Conservation (phyloP, 2,113 vertebrate species). For the Podarcis muralis region DNA sequence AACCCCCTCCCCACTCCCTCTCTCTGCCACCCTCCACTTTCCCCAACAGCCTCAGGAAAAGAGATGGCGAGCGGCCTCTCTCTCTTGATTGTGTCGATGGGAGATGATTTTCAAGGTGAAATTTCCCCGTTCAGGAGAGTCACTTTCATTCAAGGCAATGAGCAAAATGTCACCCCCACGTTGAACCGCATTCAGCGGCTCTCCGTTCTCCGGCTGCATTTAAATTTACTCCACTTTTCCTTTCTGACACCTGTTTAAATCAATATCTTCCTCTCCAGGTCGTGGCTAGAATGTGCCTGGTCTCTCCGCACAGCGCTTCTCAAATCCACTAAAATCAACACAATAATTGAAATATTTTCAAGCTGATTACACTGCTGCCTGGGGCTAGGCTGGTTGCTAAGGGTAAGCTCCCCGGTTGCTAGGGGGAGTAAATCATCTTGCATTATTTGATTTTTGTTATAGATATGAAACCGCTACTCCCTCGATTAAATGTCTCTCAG, state of each 20-base stretch:
- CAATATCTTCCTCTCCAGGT: conserved; percentile 99
- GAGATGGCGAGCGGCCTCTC: conserved; percentile 53
- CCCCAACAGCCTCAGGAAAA: background rate
- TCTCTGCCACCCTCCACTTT: background rate
- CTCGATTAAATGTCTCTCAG: conserved; percentile 99
- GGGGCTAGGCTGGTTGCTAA: conserved; percentile 99
- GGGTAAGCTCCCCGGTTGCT: conserved; percentile 99
- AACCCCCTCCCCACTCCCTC: too few relatives aligned
- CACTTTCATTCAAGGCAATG: conserved; percentile 93
- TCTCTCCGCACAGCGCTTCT: conserved; percentile 95
- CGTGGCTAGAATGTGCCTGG: conserved; percentile 95
- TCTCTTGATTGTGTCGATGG: conserved; percentile 81
- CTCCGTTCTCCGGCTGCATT: conserved; percentile 92
- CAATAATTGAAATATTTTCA: conserved; percentile 99
- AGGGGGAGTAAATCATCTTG: conserved; percentile 99
- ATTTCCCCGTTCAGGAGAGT: conserved; percentile 90
- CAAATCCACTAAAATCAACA: conserved; percentile 99
- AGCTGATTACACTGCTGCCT: conserved; percentile 99
- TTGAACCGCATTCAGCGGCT: conserved; percentile 86
- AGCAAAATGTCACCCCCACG: conserved; percentile 95
- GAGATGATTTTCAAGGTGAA: conserved; percentile 96
- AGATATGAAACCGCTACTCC: conserved; percentile 99
- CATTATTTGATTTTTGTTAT: conserved; percentile 99
- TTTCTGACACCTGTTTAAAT: conserved; percentile 99
- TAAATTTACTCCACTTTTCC: conserved; percentile 99